Evolutionary conservation across 2,888 invertebrate species (phyloP).

Genomic region (Drosophila setosimentum): DNA sequence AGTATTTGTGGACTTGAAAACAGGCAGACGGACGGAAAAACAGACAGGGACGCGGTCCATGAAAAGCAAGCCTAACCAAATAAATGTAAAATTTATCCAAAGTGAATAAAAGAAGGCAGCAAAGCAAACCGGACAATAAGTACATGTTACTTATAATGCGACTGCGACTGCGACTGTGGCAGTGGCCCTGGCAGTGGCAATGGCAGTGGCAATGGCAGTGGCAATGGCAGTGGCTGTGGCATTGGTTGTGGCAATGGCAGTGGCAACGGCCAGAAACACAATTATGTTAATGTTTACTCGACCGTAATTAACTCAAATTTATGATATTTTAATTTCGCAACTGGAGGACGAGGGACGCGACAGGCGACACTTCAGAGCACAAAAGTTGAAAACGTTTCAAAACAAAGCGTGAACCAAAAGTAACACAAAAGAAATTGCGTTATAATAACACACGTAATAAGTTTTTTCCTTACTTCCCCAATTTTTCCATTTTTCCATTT

Average conservation of each 20-base stretch:
- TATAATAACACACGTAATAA: slow-evolving; percentile 77
- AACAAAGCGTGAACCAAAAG: slow-evolving; percentile 34
- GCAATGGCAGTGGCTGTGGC: slow-evolving; percentile 33
- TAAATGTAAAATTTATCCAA: slow-evolving; percentile 28
- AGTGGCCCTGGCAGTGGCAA: slow-evolving; percentile 37
- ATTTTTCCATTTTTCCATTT: slow-evolving; percentile 10
- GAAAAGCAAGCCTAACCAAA: slow-evolving; percentile 4
- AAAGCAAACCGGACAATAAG: slow-evolving; percentile 62
- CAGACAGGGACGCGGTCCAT: background rate
- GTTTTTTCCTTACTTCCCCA: slow-evolving; percentile 17
- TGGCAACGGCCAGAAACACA: slow-evolving; percentile 57
- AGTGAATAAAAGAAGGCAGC: slow-evolving; percentile 18
- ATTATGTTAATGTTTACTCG: slow-evolving; percentile 80
- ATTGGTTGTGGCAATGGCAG: slow-evolving; percentile 33
- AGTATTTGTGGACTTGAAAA: slow-evolving; percentile 5
- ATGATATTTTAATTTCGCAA: slow-evolving; percentile 80
- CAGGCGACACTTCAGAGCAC: slow-evolving; percentile 57
- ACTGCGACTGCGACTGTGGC: slow-evolving; percentile 35
- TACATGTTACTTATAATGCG: slow-evolving; percentile 66
- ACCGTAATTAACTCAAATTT: slow-evolving; percentile 81
- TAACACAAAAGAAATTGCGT: slow-evolving; percentile 68
- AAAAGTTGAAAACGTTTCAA: slow-evolving; percentile 57
- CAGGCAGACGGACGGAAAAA: too few species aligned
- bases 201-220: slow-evolving; percentile 34
- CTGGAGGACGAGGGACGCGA: slow-evolving; percentile 13